A percentile compares a stretch with the other conserved stretches of the same genome.
Conservation (phyloP, 2,113 vertebrate genomes). For the Xenopus laevis region DNA sequence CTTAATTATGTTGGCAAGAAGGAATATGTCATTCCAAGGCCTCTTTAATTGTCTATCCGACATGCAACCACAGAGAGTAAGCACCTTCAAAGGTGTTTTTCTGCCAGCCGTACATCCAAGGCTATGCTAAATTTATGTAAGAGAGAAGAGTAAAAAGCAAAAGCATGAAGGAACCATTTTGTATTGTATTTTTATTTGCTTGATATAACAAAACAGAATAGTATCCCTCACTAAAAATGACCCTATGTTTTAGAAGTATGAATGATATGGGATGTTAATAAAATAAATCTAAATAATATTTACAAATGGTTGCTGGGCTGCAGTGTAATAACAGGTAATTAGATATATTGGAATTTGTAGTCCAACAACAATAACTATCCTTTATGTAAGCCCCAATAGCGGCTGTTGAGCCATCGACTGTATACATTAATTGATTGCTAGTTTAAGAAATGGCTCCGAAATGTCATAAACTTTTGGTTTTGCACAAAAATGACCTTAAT, state of each 20-base stretch:
- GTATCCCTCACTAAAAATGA: background rate
- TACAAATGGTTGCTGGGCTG: background rate
- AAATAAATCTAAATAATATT: background rate
- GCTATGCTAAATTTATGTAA: slow-evolving; percentile 14
- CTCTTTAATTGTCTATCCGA: slow-evolving; percentile 80
- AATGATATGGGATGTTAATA: background rate
- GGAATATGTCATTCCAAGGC: slow-evolving; percentile 85
- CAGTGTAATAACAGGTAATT: too few species aligned
- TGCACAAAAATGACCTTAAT: too few species aligned
- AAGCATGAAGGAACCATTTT: background rate
- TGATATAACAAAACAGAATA: background rate
- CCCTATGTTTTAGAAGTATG: background rate
- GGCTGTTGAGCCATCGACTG: too few species aligned
- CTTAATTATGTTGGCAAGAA: slow-evolving; percentile 98
- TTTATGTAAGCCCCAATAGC: too few species aligned
- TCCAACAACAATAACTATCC: too few species aligned
- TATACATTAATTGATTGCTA: too few species aligned
- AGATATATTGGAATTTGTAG: too few species aligned
- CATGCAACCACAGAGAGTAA: slow-evolving; percentile 65
- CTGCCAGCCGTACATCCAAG: slow-evolving; percentile 49
- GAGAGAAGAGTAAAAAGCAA: background rate
- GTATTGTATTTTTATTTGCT: slow-evolving; percentile 24
- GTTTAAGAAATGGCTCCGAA: too few species aligned
- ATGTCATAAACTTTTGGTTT: too few species aligned
- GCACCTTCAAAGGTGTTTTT: slow-evolving; percentile 62